phyloP scores from a whole-genome alignment of 2,113 vertebrate species.

The Notothenia rossii region DNA sequence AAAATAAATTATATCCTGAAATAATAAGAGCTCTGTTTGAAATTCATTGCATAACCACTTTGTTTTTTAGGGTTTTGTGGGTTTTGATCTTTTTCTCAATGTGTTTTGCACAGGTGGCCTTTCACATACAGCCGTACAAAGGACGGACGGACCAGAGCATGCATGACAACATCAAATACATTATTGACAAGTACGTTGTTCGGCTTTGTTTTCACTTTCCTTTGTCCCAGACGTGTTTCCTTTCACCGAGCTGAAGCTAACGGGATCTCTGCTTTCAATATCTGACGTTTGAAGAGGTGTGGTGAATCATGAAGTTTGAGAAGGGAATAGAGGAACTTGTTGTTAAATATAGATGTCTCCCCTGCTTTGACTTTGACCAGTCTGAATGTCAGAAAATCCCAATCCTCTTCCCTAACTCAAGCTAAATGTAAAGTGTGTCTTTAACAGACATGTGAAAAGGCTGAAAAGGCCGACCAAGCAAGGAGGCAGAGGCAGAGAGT shows the following conservation, averaged over 20 bases:
- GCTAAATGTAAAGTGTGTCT: background rate
- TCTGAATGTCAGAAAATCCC: background rate
- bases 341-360: constrained; percentile 65
- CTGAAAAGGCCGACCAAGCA: too few relatives aligned
- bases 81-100: background rate
- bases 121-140: constrained; percentile 92
- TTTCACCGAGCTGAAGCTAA: background rate
- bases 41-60: background rate
- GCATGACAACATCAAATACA: constrained; percentile 92
- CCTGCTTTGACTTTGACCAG: background rate
- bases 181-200: constrained; percentile 89
- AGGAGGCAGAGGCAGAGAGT: too few relatives aligned
- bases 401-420: background rate
- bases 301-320: constrained; percentile 16
- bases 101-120: constrained; percentile 86
- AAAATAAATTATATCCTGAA: background rate
- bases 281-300: constrained; percentile 13
- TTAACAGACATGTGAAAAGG: too few relatives aligned
- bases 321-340: constrained; percentile 20
- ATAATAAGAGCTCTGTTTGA: constrained; percentile 1
- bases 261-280: constrained; percentile 15
- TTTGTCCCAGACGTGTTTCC: background rate
- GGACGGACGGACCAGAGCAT: constrained; percentile 90
- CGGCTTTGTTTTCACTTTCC: background rate
- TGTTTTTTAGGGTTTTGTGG: constrained; percentile 28